These are phyloP conservation scores for Phyllotreta striolata DNA, from an alignment of 2,888 invertebrate species.

Conservation along the genomic window DNA sequence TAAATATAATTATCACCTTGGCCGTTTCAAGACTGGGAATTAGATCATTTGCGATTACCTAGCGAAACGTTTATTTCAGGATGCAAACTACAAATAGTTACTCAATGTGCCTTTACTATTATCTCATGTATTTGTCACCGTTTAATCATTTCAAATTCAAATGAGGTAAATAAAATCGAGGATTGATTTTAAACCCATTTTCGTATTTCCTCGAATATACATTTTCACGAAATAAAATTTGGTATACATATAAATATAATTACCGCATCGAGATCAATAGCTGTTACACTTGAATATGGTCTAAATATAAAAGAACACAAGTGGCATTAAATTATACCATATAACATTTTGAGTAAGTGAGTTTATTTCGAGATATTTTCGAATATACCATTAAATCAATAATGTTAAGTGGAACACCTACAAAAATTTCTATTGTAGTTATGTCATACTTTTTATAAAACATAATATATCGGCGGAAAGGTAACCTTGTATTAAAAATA, in stretches of 20 bases:
- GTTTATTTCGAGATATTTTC: conserved; percentile 11
- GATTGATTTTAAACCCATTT: too few species aligned
- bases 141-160: too few species aligned
- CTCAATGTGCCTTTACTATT: conserved; percentile 1
- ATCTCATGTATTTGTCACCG: conserved; percentile 3
- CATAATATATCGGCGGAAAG: background rate
- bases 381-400: conserved; percentile 3
- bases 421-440: conserved; percentile 11
- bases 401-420: conserved; percentile 8
- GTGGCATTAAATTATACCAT: conserved; percentile 1
- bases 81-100: background rate
- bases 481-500: conserved; percentile 12
- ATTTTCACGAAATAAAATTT: too few species aligned
- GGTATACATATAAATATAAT: too few species aligned
- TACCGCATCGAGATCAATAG: background rate
- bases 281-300: conserved; percentile 5
- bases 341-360: background rate
- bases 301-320: conserved; percentile 9
- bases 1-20: conserved; percentile 26
- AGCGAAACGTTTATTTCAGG: conserved; percentile 5
- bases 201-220: too few species aligned
- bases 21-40: conserved; percentile 1
- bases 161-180: too few species aligned
- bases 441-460: conserved; percentile 9
- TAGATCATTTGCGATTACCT: conserved; percentile 13